Evolutionary conservation across 2,888 invertebrate species (phyloP).

Genomic region (Venusia cambrica): DNA sequence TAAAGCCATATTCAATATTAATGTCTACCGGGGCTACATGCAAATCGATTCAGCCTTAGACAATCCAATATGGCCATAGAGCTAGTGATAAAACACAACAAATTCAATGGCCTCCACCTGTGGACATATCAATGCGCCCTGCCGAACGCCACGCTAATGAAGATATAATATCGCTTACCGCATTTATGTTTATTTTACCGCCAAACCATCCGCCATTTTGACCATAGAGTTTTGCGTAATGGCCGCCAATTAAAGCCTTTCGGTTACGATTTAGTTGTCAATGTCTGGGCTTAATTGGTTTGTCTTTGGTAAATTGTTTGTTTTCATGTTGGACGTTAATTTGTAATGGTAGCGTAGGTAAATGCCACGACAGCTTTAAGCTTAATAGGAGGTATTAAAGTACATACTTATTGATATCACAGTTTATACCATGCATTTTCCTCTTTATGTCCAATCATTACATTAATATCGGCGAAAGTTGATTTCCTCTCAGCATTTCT

Average conservation of each 20-base stretch:
- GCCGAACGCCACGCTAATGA: constrained; percentile 75
- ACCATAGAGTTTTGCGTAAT: constrained; percentile 67
- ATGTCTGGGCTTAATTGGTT: constrained; percentile 68
- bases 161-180: constrained; percentile 76
- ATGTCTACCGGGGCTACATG: constrained; percentile 11
- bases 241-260: constrained; percentile 72
- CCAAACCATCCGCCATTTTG: constrained; percentile 48
- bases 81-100: constrained; percentile 72
- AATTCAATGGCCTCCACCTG: constrained; percentile 72
- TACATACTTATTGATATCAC: too few relatives aligned
- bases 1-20: constrained; percentile 27
- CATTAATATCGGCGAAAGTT: constrained; percentile 3
- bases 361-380: too few relatives aligned
- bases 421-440: too few relatives aligned
- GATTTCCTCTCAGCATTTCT: constrained; percentile 13
- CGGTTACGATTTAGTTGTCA: constrained; percentile 76
- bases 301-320: constrained; percentile 44
- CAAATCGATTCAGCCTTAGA: constrained; percentile 27
- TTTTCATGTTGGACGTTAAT: constrained; percentile 17
- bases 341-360: constrained; percentile 11
- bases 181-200: constrained; percentile 75
- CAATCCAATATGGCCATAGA: constrained; percentile 50
- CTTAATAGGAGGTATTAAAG: neutral
- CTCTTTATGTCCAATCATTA: too few relatives aligned
- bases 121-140: constrained; percentile 74